Evolutionary conservation across 2,888 invertebrate species (phyloP), one percentile per base, ranked within the genome.

Genomic region (Lacanobia oleracea): DNA sequence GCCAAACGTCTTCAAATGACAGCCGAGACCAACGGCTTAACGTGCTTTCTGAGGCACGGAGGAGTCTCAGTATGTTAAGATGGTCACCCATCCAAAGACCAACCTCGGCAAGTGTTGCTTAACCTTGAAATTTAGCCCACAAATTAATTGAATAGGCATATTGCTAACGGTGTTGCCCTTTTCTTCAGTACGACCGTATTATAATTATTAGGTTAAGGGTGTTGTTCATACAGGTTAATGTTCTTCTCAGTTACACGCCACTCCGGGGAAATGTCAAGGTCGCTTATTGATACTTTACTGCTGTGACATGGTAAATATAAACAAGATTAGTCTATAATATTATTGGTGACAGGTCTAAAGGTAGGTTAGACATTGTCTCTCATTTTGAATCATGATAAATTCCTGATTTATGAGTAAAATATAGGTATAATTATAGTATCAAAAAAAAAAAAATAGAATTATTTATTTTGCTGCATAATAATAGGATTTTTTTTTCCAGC

Each of bases 181-280:
- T 78, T 21, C 54, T 9, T 27, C 50, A 8, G 23, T 14, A 18
- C 10, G 9, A 21, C 33, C 23, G 18, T 8, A 48, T 56, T 65
- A 33, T 21, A 56, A 48, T 67, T 63, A 72, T 67, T 53, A 61
- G 18, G n/a, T 62, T 48, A 65, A 43, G 14, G 18, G 45, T 45
- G 18, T 45, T 60, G 66, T 59, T 80, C 23, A 4, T 33, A 33
- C 50, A 63, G 37, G 62, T 63, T 50, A 67, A 45, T 53, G n/a
- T 43, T 48, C 53, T 23, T 59, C 61, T 45, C 33, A 37, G 23
- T 53, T 59, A 14, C 37, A 43, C 9, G 33, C 43, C 51, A 50
- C 64, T 81, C 57, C 37, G 12, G 33, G 16, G 21, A 66, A 76
- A 78, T 78, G 77, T 68, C 82, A 81, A 69, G 82, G 66, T 60